Evolutionary conservation across 2,797 vertebrate species (phyloP), one percentile per base, ranked within the genome.

Genomic region (Hypotaenidia philippensis): DNA sequence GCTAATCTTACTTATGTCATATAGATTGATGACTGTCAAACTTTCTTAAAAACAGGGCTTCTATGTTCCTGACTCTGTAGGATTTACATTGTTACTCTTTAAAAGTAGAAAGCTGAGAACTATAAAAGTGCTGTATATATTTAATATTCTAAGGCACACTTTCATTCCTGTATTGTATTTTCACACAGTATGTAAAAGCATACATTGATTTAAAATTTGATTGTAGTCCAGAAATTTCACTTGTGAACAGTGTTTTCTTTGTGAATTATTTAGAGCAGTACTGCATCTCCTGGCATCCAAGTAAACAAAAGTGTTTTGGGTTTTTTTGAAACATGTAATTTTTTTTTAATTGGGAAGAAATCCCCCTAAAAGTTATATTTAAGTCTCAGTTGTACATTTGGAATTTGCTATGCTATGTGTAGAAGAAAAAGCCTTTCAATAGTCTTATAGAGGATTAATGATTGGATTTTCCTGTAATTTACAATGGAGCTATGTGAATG

Each of bases 191-290:
- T 72, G 36, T 77, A 81, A 89, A 93, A 95, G 69, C 69, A 74
- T 27, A 68, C 26, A 36, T 55, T 61, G 69, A 88, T 90, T 68
- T 90, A 60, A 93, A 89, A 87, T 74, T 15, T 63, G 40, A 38
- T 82, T 14, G 1, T 44, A 66, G 34, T 64, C 87, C 63, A 55
- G 72, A 95, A 86, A 66, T 92, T 85, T 93, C 64, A 85, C 20
- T 55, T 78, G 27, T 80, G 61, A 91, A 93, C 44, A 90, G 41
- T 55, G 34, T 76, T 93, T 83, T 84, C 72, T 94, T 94, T 94
- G 91, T 83, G 36, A 95, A 68, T 95, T 94, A 53, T 45, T 76
- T 59, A 71, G 41, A 57, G 31, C 36, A 77, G 66, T 69, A 57
- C 44, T 76, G 49, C 75, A 76, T 71, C 83, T 90, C 50, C 32